Conservation (phyloP, 1,140 invertebrate species). For the Sinonovacula constricta region DNA sequence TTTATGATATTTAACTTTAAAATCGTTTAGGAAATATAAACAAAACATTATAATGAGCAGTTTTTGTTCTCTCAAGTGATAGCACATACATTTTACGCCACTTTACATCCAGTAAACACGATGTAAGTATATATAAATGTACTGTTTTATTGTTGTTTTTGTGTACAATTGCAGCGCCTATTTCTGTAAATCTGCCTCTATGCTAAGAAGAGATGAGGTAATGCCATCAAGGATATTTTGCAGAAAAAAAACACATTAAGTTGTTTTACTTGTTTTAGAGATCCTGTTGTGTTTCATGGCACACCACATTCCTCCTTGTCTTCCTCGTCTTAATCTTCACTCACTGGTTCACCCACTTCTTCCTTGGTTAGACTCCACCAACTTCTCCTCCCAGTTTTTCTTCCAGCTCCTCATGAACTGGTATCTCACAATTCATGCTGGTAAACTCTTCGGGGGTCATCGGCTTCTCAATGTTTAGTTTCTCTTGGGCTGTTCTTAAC, state of each 20-base stretch:
- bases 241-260: background rate
- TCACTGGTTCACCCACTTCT: slow-evolving; percentile 1
- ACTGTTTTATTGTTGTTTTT: background rate
- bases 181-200: background rate
- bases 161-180: background rate
- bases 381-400: slow-evolving; percentile 9
- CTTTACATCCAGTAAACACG: background rate
- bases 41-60: too few relatives aligned
- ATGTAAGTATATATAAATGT: background rate
- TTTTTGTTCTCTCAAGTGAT: background rate
- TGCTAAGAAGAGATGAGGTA: background rate
- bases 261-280: background rate
- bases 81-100: background rate
- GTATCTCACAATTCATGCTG: background rate
- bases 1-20: too few relatives aligned
- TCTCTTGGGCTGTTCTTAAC: slow-evolving; percentile 6
- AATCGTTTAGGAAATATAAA: too few relatives aligned
- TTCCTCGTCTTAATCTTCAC: background rate
- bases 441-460: slow-evolving; percentile 16
- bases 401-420: slow-evolving; percentile 19
- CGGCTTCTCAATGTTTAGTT: background rate
- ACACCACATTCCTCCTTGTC: background rate
- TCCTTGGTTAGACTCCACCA: background rate
- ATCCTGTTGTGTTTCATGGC: background rate
- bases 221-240: background rate